Evolutionary conservation across 2,888 invertebrate genomes (phyloP), one percentile per base, ranked within the genome.

Genomic region (Hypercompe scribonia): DNA sequence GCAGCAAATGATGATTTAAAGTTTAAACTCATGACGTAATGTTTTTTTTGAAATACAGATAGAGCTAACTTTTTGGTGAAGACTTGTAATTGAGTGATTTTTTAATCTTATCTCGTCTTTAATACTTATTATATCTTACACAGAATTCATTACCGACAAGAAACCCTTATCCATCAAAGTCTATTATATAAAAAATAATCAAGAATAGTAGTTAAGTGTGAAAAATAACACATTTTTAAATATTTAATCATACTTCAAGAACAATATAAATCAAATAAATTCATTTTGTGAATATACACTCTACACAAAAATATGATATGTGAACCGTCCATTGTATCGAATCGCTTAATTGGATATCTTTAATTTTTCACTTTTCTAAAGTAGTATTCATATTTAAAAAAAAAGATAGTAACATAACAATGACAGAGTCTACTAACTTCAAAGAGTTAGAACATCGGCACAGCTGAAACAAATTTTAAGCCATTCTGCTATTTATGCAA

Each of bases 1-100:
- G 70, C 33, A 24, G 33, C 36, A 58, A 71, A 67, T 39, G 42
- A 67, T 66, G 71, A 46, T 71, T 71, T 61, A 71, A 67, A n/a
- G n/a, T 54, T 18, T 50, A n/a, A 33, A 46, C 11, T 33, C 3
- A 46, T 46, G 31, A 33, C 24, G 33, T 33, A 5, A 33, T 42
- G 21, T 46, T 28, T 46, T 66, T 31, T 21, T 28, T n/a, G n/a
- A 11, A 46, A 46, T 46, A 11, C 1, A 31, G 31, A 31, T 31
- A 2, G 31, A 1, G 18, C 2, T 18, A 61, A 3, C 0, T 0
- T 28, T 13, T 13, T 28, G 11, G 13, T 15, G 0, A 58, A 15
- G 15, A 15, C 58, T 58, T 31, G 1, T 28, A 2, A 15, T 58
- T 13, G 4, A 58, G 58, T n/a, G 13, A 28, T 13, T 28, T 13